These are phyloP conservation scores for Lithosia quadra DNA, from an alignment of 2,888 invertebrate species.

Conservation along the genomic window DNA sequence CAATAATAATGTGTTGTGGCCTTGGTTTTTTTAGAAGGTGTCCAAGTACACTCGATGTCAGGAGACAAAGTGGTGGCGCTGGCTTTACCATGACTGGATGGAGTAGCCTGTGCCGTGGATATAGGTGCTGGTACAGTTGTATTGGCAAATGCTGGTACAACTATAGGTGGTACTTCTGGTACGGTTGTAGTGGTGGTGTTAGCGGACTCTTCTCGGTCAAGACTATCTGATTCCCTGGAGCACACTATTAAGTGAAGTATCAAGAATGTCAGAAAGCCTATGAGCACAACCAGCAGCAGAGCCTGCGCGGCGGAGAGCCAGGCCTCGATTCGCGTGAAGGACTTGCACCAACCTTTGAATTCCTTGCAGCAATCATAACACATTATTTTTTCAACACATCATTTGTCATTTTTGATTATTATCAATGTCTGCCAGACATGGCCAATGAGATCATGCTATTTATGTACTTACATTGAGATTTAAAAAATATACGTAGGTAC, in stretches of 20 bases:
- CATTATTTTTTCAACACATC: slow-evolving; percentile 67
- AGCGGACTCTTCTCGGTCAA: not conserved
- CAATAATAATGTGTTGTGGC: slow-evolving; percentile 62
- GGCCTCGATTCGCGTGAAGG: slow-evolving; percentile 73
- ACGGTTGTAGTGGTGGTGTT: not conserved
- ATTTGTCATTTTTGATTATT: slow-evolving; percentile 41
- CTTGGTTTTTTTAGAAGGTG: slow-evolving; percentile 64
- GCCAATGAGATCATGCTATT: slow-evolving; percentile 57
- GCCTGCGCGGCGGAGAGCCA: slow-evolving; percentile 63
- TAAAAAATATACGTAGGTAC: not conserved
- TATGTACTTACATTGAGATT: not conserved
- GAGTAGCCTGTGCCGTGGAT: not conserved
- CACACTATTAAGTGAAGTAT: slow-evolving; percentile 71
- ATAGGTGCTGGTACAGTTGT: not conserved
- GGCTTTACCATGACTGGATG: not conserved
- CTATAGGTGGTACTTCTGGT: not conserved
- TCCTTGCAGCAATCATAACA: slow-evolving; percentile 70
- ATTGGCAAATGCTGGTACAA: too few relatives aligned
- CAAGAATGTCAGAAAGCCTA: slow-evolving; percentile 66
- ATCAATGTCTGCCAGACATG: slow-evolving; percentile 45
- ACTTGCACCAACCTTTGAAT: slow-evolving; percentile 72
- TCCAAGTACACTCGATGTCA: slow-evolving; percentile 69
- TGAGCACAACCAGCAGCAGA: slow-evolving; percentile 61
- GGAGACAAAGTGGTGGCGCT: slow-evolving; percentile 39
- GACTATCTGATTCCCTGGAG: slow-evolving; percentile 13